Conservation (phyloP, 2,113 vertebrate genomes). For the Oceanodroma tethys region DNA sequence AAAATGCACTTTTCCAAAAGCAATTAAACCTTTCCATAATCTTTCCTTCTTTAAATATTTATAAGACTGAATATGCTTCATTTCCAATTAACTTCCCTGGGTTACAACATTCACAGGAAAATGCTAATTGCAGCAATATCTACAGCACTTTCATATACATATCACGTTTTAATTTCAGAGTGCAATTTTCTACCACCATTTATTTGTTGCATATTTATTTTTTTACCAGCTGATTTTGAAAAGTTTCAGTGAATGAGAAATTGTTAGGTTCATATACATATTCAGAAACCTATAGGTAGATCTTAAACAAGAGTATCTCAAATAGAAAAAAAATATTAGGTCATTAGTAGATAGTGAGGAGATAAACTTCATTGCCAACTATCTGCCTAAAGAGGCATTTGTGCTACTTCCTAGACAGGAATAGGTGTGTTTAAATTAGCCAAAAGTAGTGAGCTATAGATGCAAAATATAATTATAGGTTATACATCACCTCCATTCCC, state of each 20-base stretch:
- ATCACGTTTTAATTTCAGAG: neutral
- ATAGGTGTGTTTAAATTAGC: neutral
- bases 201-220: neutral
- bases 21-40: neutral
- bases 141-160: neutral
- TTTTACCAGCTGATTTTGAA: neutral
- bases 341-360: neutral
- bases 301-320: neutral
- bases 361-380: neutral
- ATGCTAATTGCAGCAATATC: conserved; percentile 3
- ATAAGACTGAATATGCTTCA: conserved; percentile 25
- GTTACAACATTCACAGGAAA: neutral
- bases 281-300: neutral
- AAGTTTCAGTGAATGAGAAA: neutral
- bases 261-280: neutral
- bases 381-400: neutral
- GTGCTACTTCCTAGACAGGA: neutral
- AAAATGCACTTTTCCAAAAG: conserved; percentile 1
- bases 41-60: conserved; percentile 50
- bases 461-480: neutral
- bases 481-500: neutral
- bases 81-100: conserved; percentile 28
- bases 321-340: neutral
- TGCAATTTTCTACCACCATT: neutral
- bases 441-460: neutral